These are phyloP conservation scores for Lanistes nyassanus DNA, from an alignment of 1,140 invertebrate species.

Conservation along the genomic window DNA sequence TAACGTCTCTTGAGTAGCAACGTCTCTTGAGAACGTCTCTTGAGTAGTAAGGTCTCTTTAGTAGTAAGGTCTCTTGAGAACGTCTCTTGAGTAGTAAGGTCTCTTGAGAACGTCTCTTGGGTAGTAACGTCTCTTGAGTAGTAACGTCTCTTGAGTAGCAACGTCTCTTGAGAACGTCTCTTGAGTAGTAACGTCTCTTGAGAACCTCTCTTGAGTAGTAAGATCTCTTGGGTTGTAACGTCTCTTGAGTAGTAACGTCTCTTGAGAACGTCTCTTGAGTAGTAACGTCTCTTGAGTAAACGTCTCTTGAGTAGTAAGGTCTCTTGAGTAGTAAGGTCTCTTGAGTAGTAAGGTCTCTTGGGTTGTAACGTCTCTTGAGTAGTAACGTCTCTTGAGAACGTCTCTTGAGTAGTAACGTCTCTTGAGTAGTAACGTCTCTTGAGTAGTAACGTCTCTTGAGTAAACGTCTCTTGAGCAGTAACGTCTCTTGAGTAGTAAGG, in stretches of 20 bases:
- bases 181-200: not conserved
- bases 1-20: conserved; percentile 7
- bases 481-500: no score
- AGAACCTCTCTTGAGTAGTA: no score
- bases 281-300: not conserved
- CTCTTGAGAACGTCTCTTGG: not conserved
- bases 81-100: conserved; percentile 11
- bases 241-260: not conserved
- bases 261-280: not conserved
- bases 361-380: no score
- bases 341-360: not conserved
- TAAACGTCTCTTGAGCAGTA: no score
- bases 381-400: no score
- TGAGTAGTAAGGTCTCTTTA: conserved; percentile 13
- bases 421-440: conserved; percentile 17
- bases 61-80: not conserved
- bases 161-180: not conserved
- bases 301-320: no score
- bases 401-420: no score
- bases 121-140: not conserved
- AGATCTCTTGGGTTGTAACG: conserved; percentile 15
- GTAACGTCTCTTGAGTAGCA: conserved; percentile 5
- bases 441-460: not conserved
- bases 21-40: not conserved
- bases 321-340: no score